Evolutionary conservation across 2,113 vertebrate genomes (phyloP).

Genomic region (Zapus hudsonius): DNA sequence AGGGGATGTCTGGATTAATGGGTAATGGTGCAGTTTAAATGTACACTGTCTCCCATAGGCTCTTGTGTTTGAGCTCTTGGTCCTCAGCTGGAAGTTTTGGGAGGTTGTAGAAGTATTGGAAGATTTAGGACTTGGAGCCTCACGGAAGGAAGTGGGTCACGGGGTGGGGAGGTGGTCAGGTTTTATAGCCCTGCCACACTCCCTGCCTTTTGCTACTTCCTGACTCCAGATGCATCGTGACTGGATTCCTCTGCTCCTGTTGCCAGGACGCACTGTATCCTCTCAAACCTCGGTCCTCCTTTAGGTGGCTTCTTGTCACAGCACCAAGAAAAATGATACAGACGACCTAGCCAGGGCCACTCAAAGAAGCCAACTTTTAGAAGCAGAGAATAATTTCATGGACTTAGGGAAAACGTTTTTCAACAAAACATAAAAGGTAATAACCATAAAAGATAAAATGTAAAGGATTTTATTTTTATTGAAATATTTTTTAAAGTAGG

Average conservation of each 20-base stretch:
- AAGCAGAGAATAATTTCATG: background rate
- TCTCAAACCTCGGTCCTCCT: background rate
- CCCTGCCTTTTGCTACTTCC: background rate
- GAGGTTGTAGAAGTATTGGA: background rate
- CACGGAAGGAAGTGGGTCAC: background rate
- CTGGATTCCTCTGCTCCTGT: background rate
- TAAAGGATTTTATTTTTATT: background rate
- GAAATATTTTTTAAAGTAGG: constrained; percentile 9
- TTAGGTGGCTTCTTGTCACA: background rate
- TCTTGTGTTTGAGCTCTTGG: background rate
- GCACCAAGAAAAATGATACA: no score
- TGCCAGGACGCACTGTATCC: background rate
- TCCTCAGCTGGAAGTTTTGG: background rate
- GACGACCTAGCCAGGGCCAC: background rate
- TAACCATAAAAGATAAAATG: background rate
- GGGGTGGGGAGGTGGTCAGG: background rate
- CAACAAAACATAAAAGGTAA: background rate
- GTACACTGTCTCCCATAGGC: background rate
- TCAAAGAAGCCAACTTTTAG: background rate
- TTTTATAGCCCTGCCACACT: background rate
- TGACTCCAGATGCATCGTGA: background rate
- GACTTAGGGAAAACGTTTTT: background rate
- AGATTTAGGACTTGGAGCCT: no score
- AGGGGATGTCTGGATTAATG: background rate
- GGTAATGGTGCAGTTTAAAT: background rate